phyloP scores from a whole-genome alignment of 1,140 invertebrate species.

The Onthophagus taurus region DNA sequence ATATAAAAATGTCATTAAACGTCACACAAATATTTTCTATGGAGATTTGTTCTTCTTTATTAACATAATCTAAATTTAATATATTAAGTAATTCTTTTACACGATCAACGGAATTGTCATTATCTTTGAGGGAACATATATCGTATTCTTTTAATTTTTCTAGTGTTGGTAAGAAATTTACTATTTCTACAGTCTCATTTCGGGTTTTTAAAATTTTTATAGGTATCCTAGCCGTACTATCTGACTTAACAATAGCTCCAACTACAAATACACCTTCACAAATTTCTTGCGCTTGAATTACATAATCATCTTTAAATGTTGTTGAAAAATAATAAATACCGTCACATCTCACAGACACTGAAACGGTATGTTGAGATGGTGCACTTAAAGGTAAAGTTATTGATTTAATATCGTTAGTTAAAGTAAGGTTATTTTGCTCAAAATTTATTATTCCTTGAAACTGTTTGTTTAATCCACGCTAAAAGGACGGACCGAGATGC shows the following conservation, averaged over 20 bases:
- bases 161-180: slow-evolving; percentile 16
- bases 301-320: slow-evolving; percentile 12
- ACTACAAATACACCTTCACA: slow-evolving; percentile 15
- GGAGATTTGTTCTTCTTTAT: slow-evolving; percentile 22
- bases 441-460: background rate
- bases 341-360: slow-evolving; percentile 16
- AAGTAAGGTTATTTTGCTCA: slow-evolving; percentile 6
- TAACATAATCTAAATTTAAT: slow-evolving; percentile 18
- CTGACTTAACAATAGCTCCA: slow-evolving; percentile 10
- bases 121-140: slow-evolving; percentile 10
- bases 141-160: slow-evolving; percentile 14
- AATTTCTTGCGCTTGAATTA: slow-evolving; percentile 16
- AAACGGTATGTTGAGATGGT: slow-evolving; percentile 8
- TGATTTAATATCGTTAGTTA: background rate
- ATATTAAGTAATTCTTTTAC: slow-evolving; percentile 14
- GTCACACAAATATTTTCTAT: slow-evolving; percentile 24
- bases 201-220: slow-evolving; percentile 15
- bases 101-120: slow-evolving; percentile 12
- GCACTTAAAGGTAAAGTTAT: slow-evolving; percentile 8
- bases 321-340: slow-evolving; percentile 13
- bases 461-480: no score
- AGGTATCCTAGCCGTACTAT: slow-evolving; percentile 12
- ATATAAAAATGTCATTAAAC: slow-evolving; percentile 26
- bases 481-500: no score
- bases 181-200: slow-evolving; percentile 10